Percentiles rank a stretch among this genome's conserved stretches.
Conservation (phyloP, 2,113 vertebrate species). For the Prionailurus viverrinus region DNA sequence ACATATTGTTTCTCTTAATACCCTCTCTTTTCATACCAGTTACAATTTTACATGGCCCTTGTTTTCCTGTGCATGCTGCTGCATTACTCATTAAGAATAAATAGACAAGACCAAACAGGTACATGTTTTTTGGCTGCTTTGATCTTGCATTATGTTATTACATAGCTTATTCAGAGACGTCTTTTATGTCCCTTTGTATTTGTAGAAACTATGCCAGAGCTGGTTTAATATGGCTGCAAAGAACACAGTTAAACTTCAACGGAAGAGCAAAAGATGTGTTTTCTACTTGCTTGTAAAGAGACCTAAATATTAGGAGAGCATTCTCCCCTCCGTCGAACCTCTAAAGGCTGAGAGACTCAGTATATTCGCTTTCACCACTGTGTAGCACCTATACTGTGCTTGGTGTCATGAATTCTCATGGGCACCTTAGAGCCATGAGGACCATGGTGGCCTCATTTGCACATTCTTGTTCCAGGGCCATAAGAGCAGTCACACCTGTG, state of each 20-base stretch:
- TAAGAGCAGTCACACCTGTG: neutral
- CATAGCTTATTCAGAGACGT: neutral
- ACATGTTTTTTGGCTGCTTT: neutral
- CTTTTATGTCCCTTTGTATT: neutral
- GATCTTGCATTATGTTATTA: neutral
- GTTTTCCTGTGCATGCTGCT: neutral
- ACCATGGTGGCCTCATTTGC: neutral
- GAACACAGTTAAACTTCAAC: neutral
- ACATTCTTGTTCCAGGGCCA: neutral
- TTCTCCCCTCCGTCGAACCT: neutral
- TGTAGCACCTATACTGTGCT: neutral
- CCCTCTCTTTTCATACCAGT: neutral
- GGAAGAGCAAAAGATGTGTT: neutral
- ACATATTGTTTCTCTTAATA: neutral
- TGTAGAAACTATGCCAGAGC: neutral
- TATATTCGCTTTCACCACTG: neutral
- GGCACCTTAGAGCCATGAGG: rapidly evolving
- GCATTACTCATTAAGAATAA: neutral
- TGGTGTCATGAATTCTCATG: no score
- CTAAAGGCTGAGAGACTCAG: neutral
- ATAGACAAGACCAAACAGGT: neutral
- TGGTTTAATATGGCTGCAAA: neutral
- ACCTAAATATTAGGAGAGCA: neutral
- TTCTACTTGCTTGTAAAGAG: neutral
- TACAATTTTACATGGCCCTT: neutral